Base-by-base conservation (phyloP, 1,140 invertebrate genomes). In the Bombus superbus region DNA sequence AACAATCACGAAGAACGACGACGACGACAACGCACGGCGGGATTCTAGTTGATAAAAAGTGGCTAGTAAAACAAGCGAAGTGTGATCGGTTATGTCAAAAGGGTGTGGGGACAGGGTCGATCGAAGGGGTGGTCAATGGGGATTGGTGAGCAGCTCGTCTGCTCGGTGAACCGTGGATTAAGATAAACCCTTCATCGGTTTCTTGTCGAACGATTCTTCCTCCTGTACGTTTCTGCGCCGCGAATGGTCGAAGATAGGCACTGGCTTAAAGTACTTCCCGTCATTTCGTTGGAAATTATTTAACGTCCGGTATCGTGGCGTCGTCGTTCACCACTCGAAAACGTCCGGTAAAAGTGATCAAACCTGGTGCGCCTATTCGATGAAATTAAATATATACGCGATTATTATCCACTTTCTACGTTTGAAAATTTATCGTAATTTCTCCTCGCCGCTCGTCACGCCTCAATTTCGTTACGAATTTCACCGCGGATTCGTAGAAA, bases 141-240 rank as follows among this genome's bases (percentile, higher is more conserved):
- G 83, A 89, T 88, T 76, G 87, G 91, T 89, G 89, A 90, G 89
- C 81, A 93, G 91, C 93, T 95, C 93, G 92, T 94, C 93, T 94
- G 93, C 92, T 95, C 93, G 92, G 87, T 91, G 92, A 94, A 94
- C 90, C 94, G 94, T 94, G 93, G 93, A 94, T 95, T 95, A 94
- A 95, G 94, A 95, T 95, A 95, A 95, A 95, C 94, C 94, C 94
- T 94, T 95, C 93, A 94, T 95, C 92, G 92, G 88, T 94, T 95
- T 95, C 94, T 95, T 94, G 92, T 92, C 87, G 87, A 93, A 92
- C 91, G 92, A 93, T 92, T 94, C 91, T 89, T 92, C 88, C 91
- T 85, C 89, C 91, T 91, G 73, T 64, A 92, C 90, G 81, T 53
- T 90, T 88, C 88, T 90, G 87, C 83, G 38, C 83, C 57, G 81